Conservation (phyloP, 2,888 invertebrate genomes). For the Clistopyga incitator region DNA sequence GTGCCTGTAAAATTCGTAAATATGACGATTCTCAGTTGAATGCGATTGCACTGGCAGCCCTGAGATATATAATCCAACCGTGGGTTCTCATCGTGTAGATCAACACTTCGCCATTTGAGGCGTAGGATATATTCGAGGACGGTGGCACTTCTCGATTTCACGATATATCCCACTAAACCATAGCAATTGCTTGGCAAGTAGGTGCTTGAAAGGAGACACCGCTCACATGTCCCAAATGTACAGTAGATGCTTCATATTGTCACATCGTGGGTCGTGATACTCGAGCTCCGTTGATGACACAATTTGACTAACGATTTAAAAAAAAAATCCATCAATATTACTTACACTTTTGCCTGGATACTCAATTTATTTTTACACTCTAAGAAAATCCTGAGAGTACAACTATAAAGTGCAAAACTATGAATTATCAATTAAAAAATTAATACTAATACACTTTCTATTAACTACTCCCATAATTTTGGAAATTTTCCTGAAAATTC, state of each 20-base stretch:
- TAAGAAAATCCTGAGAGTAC: no score
- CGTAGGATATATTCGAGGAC: constrained; percentile 18
- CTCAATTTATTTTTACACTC: no score
- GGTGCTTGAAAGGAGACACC: constrained; percentile 27
- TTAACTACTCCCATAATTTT: no score
- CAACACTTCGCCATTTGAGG: constrained; percentile 19
- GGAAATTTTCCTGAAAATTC: no score
- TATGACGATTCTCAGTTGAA: constrained; percentile 33
- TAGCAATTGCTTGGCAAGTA: constrained; percentile 41
- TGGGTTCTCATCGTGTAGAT: neutral
- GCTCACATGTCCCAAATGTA: neutral
- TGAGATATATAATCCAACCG: constrained; percentile 4
- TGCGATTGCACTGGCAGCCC: neutral
- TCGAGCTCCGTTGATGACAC: neutral
- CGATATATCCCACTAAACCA: constrained; percentile 40
- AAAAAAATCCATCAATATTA: neutral
- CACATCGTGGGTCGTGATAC: neutral
- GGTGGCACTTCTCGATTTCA: constrained; percentile 43
- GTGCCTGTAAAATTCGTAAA: neutral
- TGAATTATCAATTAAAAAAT: no score
- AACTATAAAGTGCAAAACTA: no score
- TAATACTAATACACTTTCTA: no score
- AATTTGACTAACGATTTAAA: neutral
- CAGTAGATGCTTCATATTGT: constrained; percentile 9
- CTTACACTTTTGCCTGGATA: no score